phyloP scores from a whole-genome alignment of 2,888 invertebrate genomes.

The Drosophila algonquin region DNA sequence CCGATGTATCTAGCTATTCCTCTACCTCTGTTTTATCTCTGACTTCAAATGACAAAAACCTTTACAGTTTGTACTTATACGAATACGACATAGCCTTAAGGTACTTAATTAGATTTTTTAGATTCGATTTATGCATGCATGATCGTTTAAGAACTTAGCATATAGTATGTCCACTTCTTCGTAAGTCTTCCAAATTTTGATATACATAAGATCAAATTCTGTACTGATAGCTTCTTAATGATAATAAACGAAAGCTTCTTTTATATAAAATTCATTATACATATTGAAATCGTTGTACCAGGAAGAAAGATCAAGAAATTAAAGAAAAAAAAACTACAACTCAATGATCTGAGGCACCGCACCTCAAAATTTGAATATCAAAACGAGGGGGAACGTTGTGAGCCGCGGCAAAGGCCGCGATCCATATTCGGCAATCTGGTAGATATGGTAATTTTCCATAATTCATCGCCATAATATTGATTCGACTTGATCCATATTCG shows the following conservation, averaged over 20 bases:
- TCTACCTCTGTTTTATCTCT: slow-evolving; percentile 67
- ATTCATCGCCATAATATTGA: too few species aligned
- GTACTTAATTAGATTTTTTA: slow-evolving; percentile 66
- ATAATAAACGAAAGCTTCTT: slow-evolving; percentile 63
- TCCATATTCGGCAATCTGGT: too few species aligned
- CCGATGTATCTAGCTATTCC: slow-evolving; percentile 58
- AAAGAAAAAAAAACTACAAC: too few species aligned
- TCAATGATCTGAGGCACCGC: too few species aligned
- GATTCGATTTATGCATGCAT: slow-evolving; percentile 40
- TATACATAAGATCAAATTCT: slow-evolving; percentile 64
- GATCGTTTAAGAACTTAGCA: slow-evolving; percentile 34
- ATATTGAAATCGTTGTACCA: too few species aligned
- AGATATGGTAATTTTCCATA: too few species aligned
- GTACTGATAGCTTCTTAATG: slow-evolving; percentile 71
- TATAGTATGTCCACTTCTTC: slow-evolving; percentile 37
- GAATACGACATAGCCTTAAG: slow-evolving; percentile 30
- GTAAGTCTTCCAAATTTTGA: slow-evolving; percentile 67
- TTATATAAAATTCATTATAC: not conserved
- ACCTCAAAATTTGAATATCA: too few species aligned
- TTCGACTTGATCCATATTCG: too few species aligned
- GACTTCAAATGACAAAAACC: slow-evolving; percentile 57
- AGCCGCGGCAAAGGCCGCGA: too few species aligned
- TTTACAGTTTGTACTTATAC: slow-evolving; percentile 58
- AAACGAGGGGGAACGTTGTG: too few species aligned
- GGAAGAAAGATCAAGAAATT: too few species aligned